These are phyloP conservation scores for Lucifuga dentata DNA, from an alignment of 2,113 vertebrate genomes.

Conservation along the genomic window DNA sequence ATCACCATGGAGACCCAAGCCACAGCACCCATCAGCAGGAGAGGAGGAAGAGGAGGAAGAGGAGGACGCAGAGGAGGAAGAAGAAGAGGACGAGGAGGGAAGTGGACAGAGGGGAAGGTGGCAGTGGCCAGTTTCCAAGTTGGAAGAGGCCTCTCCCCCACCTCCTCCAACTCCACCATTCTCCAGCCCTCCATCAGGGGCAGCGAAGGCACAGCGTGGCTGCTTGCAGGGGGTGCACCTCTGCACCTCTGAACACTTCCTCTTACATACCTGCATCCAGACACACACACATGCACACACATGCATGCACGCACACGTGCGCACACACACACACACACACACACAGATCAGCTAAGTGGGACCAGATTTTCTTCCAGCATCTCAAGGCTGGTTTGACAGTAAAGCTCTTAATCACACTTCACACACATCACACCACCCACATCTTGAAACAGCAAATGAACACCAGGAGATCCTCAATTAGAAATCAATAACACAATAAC, in stretches of 20 bases:
- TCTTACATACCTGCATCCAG: constrained; percentile 86
- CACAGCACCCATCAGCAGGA: constrained; percentile 77
- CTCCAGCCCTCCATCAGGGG: constrained; percentile 75
- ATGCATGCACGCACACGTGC: background rate
- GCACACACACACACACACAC: background rate
- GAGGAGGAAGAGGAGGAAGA: constrained; percentile 73
- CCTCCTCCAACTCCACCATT: constrained; percentile 69
- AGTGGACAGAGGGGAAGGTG: constrained; percentile 81
- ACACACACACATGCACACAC: no score
- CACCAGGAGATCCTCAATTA: background rate
- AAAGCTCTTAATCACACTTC: background rate
- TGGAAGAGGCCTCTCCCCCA: constrained; percentile 67
- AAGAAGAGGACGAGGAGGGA: constrained; percentile 78
- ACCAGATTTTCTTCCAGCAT: background rate
- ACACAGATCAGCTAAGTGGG: constrained; percentile 10
- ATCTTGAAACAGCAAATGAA: background rate
- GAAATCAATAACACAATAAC: background rate
- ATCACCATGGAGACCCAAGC: constrained; percentile 71
- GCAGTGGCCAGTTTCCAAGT: constrained; percentile 75
- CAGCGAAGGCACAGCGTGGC: constrained; percentile 87
- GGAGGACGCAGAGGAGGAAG: constrained; percentile 68
- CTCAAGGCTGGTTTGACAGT: background rate
- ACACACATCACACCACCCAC: background rate
- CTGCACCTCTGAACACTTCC: constrained; percentile 89
- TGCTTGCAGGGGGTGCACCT: constrained; percentile 91